Evolutionary conservation across 1,140 invertebrate genomes (phyloP).

Genomic region (Penaeus indicus): DNA sequence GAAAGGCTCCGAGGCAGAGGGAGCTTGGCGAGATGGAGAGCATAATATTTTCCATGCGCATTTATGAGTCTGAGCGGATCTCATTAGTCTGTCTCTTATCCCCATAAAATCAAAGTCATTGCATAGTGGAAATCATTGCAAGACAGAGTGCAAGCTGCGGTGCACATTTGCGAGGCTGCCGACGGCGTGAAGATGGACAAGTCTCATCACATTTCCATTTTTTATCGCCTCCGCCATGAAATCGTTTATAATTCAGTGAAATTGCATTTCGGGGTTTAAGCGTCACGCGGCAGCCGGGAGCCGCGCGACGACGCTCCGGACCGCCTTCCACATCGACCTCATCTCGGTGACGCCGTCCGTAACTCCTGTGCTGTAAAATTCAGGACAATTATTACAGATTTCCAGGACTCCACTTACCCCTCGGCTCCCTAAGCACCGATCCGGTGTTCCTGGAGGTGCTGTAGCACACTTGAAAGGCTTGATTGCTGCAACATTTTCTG

Average conservation of each 20-base stretch:
- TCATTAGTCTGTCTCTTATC: conserved; percentile 60
- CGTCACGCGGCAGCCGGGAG: too few species aligned
- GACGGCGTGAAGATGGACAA: too few species aligned
- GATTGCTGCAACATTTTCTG: conserved; percentile 50
- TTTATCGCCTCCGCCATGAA: too few species aligned
- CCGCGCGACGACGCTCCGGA: background rate
- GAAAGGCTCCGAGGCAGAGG: conserved; percentile 17
- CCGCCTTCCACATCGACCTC: background rate
- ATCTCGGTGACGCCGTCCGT: background rate
- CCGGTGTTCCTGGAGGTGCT: too few species aligned
- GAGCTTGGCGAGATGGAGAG: conserved; percentile 19
- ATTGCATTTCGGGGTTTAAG: too few species aligned
- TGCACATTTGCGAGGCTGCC: too few species aligned
- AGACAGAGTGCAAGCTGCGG: conserved; percentile 25
- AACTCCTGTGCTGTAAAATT: background rate
- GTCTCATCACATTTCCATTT: too few species aligned
- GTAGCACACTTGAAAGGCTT: background rate
- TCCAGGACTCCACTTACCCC: background rate
- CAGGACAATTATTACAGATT: conserved; percentile 44
- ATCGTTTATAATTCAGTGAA: too few species aligned
- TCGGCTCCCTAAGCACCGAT: conserved; percentile 18
- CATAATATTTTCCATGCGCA: conserved; percentile 51
- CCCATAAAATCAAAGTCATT: conserved; percentile 61
- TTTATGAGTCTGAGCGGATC: conserved; percentile 60
- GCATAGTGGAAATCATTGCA: conserved; percentile 61